A percentile compares a stretch with the other conserved stretches of the same genome.
phyloP scores from a whole-genome alignment of 2,888 invertebrate genomes.

The Trisateles emortualis region DNA sequence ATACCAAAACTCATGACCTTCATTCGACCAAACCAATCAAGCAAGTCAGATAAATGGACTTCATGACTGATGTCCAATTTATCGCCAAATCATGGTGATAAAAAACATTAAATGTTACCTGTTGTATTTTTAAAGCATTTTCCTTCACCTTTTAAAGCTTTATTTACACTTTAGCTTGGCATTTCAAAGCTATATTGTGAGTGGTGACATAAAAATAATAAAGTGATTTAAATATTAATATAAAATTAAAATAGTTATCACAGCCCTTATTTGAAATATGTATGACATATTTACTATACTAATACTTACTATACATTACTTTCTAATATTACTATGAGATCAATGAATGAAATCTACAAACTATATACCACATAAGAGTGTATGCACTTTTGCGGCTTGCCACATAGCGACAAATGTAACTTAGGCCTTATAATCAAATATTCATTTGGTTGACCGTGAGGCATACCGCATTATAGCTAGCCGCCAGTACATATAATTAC shows the following conservation, averaged over 20 bases:
- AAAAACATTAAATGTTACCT: not conserved
- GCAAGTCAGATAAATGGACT: not conserved
- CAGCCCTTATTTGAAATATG: constrained; percentile 45
- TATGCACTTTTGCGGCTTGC: not conserved
- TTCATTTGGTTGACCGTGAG: not conserved
- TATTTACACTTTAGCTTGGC: not conserved
- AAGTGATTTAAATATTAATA: not conserved
- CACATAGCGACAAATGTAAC: not conserved
- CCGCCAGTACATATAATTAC: not conserved
- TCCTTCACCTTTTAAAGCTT: not conserved
- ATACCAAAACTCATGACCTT: not conserved
- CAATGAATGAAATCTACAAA: constrained; percentile 14
- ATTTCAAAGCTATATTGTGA: not conserved
- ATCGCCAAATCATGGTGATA: not conserved
- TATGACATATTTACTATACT: constrained; percentile 8
- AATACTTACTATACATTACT: constrained; percentile 11
- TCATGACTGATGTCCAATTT: not conserved
- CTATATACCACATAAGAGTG: not conserved
- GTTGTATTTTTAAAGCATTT: not conserved
- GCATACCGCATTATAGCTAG: not conserved
- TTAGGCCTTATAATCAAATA: not conserved
- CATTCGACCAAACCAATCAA: constrained; percentile 5
- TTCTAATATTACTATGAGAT: constrained; percentile 19
- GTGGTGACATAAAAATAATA: not conserved
- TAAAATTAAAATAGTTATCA: not conserved